Base-by-base conservation (phyloP, 1,140 invertebrate genomes). In the Brachystomella parvula region DNA sequence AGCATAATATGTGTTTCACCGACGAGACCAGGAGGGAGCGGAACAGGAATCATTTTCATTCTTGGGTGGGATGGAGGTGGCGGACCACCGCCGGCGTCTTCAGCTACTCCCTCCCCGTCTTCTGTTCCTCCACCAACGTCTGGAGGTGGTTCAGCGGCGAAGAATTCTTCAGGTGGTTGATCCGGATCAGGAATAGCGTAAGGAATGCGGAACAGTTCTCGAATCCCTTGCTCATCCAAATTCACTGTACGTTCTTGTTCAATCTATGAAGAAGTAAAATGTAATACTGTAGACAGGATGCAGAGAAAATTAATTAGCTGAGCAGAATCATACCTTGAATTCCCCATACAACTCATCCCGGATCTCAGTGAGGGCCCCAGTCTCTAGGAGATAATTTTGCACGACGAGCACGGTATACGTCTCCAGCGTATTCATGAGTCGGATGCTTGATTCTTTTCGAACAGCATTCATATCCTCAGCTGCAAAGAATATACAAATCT, bases 281-380 rank as follows among this genome's bases (percentile, higher is more conserved):
- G 3, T 39, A 35, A 21, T 9, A 15, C 39, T 39, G 30, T n/a
- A 3, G 3, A 39, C 21, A 61, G 21, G n/a, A 6, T 33, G 6
- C 3, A 61, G 28, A 65, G 9, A 3, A 59, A 26, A 30, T 9
- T 30, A 24, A 39, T 28, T 61, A 12, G 26, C n/a, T 61, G 19
- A 39, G 9, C 26, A 12, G 26, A 35, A 21, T 1, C 2, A 2
- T 19, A 69, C 71, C 47, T 63, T 70, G 30, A 73, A 73, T 39
- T 73, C 71, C 1, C 62, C 71, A 2, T 56, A 2, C 32, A 73
- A 57, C 33, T 63, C 21, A 63, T 73, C 71, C 17, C 68, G 61
- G 47, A 73, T 70, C 56, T 70, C 69, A 26, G 71, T 73, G 0
- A 73, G 68, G 6, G 66, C 71, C 31, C 71, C 71, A 19, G 71